Percentiles rank a stretch among this genome's conserved stretches.
Conservation (phyloP, 2,888 invertebrate genomes). For the Scaptomyza polygonia region DNA sequence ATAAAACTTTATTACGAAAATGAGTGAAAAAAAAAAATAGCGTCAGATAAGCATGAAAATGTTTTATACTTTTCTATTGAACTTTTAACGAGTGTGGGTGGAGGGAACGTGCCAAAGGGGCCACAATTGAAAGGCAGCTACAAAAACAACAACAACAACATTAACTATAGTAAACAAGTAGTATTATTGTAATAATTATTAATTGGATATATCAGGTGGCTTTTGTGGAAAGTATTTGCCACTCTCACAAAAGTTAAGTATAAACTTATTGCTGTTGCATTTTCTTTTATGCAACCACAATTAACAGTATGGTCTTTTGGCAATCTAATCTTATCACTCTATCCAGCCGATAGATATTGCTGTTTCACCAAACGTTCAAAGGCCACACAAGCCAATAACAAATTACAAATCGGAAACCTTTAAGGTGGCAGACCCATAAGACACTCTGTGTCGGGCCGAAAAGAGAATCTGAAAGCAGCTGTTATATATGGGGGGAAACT, state of each 20-base stretch:
- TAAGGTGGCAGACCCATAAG: background rate
- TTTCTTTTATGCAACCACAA: constrained; percentile 23
- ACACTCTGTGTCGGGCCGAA: constrained; percentile 13
- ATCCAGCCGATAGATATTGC: constrained; percentile 38
- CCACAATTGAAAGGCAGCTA: constrained; percentile 38
- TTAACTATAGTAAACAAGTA: constrained; percentile 34
- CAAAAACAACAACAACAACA: background rate
- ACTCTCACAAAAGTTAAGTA: constrained; percentile 10
- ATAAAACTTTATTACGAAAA: constrained; percentile 70
- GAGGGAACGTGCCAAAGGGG: constrained; percentile 19
- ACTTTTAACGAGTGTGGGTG: constrained; percentile 38
- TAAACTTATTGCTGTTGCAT: constrained; percentile 4
- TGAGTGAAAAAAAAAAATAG: constrained; percentile 37
- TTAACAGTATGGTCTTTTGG: constrained; percentile 5
- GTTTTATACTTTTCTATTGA: constrained; percentile 62
- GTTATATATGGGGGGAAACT: background rate
- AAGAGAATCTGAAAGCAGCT: background rate
- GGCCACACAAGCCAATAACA: constrained; percentile 25
- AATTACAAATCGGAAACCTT: too few relatives aligned
- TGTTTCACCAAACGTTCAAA: constrained; percentile 47
- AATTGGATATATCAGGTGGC: constrained; percentile 63
- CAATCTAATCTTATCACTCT: constrained; percentile 65
- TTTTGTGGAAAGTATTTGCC: constrained; percentile 40
- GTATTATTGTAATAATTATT: constrained; percentile 69
- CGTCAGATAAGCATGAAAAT: constrained; percentile 56